Base-by-base conservation (phyloP, 2,888 invertebrate species). In the Drosophila austrosaltans region DNA sequence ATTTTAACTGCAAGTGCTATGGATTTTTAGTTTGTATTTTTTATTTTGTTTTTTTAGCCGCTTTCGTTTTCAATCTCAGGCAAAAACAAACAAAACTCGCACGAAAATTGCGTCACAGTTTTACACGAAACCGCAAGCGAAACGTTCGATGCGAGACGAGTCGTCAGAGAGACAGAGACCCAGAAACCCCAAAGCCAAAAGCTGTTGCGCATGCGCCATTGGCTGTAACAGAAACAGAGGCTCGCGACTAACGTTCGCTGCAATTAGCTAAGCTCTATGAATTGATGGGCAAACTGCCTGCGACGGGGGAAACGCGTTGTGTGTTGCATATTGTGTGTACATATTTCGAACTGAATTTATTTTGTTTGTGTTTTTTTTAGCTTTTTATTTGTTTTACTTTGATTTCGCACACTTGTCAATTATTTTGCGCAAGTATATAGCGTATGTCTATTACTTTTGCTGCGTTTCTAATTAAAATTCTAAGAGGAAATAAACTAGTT, bases 41-140 rank as follows among this genome's bases (percentile, higher is more conserved):
- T 44, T 42, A 16, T 53, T 16, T 78, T 28, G 28, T 28, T 28
- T 76, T 28, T 25, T 66, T 77, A 65, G 68, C 69, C 72, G 82
- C 82, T 82, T 82, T 82, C 84, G 77, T 69, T 78, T 78, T 78
- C 48, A 22, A 53, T 72, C 70, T 70, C 72, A 72, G 72, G 66
- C 59, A 76, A 81, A 70, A 72, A 79, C 71, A 75, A 71, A 65
- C 68, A 70, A 77, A 78, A 68, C 70, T 74, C 72, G 72, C 83
- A 76, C 75, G 72, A 73, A 53, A 71, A 82, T 87, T 87, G 83
- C 87, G 84, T 87, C 87, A 87, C 84, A 79, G 69, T 81, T 81
- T 48, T 77, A 77, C 80, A 80, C 74, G 74, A 72, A 72, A 65
- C 72, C 72, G 72, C 73, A 73, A 81, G 39, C 66, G 73, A 67